These are phyloP conservation scores for Cryptotermes secundus DNA, from an alignment of 1,140 invertebrate genomes.

Conservation along the genomic window DNA sequence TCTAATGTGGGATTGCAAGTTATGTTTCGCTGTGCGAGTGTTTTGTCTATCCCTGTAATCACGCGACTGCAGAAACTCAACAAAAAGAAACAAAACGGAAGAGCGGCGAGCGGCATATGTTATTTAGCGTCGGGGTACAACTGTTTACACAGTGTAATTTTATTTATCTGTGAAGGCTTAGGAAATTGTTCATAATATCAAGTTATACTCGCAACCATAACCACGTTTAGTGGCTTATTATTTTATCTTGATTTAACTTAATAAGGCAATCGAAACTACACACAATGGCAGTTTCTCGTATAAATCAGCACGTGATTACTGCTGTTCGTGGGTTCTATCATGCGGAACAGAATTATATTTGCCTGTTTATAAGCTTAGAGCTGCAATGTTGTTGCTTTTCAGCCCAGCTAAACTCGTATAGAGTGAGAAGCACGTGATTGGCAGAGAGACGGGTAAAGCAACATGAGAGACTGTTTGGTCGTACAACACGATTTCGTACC, in stretches of 20 bases:
- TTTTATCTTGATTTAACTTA: conserved; percentile 20
- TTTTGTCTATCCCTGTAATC: too few relatives aligned
- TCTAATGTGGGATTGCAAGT: too few relatives aligned
- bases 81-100: neutral
- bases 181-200: neutral
- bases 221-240: conserved; percentile 12
- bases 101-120: neutral
- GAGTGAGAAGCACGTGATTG: neutral
- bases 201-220: neutral
- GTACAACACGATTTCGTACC: too few relatives aligned
- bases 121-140: neutral
- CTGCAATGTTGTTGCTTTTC: neutral
- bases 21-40: too few relatives aligned
- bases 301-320: neutral
- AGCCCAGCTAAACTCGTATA: neutral
- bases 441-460: neutral
- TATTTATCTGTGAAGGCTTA: neutral
- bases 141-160: conserved; percentile 7
- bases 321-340: neutral
- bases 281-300: conserved; percentile 1
- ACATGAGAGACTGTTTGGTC: neutral
- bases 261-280: neutral
- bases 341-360: neutral
- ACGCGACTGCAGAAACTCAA: too few relatives aligned
- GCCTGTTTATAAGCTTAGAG: neutral